phyloP scores from a whole-genome alignment of 2,113 vertebrate genomes.

The Nettapus auritus region DNA sequence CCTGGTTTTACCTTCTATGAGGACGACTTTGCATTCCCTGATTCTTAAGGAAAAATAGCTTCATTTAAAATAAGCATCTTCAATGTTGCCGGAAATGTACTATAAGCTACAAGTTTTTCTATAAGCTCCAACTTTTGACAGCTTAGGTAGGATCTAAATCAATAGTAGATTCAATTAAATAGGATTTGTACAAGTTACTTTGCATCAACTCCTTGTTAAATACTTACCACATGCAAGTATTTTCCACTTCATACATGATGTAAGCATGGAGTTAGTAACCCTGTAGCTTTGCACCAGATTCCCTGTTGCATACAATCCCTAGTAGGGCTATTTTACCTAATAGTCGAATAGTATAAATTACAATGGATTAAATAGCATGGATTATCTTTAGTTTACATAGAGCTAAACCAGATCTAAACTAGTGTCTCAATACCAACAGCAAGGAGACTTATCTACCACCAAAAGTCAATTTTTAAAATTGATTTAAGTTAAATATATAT shows the following conservation, averaged over 20 bases:
- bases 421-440: neutral
- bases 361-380: neutral
- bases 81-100: neutral
- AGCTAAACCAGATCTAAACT: neutral
- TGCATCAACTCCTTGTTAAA: neutral
- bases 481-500: neutral
- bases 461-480: neutral
- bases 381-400: neutral
- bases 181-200: neutral
- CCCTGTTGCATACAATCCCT: neutral
- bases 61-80: neutral
- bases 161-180: neutral
- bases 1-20: constrained; percentile 93
- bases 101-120: neutral
- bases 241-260: neutral
- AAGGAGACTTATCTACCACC: neutral
- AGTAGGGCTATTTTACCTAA: neutral
- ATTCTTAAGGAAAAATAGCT: constrained; percentile 81
- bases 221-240: neutral
- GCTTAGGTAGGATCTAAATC: neutral
- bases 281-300: neutral
- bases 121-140: neutral
- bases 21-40: constrained; percentile 92
- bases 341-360: neutral
- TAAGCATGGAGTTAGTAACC: neutral